Evolutionary conservation across 2,797 vertebrate genomes (phyloP).

Genomic region (Buphagus erythrorhynchus): DNA sequence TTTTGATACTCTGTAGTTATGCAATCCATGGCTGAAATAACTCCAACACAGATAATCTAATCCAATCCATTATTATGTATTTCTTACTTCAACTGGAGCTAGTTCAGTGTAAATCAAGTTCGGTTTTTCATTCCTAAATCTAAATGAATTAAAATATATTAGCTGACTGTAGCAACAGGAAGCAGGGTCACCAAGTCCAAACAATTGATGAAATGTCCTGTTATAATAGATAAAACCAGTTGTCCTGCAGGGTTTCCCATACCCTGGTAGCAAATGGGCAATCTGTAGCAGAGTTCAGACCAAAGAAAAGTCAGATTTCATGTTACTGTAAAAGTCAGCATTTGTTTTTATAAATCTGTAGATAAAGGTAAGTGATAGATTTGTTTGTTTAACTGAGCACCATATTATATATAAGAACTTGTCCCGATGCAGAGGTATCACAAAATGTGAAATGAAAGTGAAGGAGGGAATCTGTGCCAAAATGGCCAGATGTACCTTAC

Average conservation of each 20-base stretch:
- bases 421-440: not conserved
- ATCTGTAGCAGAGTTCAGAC: not conserved
- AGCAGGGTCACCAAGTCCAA: not conserved
- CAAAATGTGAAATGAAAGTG: not conserved
- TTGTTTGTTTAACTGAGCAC: not conserved
- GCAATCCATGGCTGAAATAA: not conserved
- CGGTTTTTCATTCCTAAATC: not conserved
- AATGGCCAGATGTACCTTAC: not conserved
- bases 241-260: not conserved
- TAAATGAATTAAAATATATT: not conserved
- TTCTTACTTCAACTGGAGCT: not conserved
- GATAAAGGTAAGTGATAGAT: not conserved
- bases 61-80: not conserved
- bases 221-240: not conserved
- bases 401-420: not conserved
- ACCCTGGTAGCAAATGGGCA: not conserved
- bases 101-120: not conserved
- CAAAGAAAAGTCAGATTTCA: not conserved
- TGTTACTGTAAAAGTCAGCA: not conserved
- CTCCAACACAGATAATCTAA: not conserved
- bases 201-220: not conserved
- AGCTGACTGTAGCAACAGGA: not conserved
- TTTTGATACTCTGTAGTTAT: not conserved
- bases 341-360: not conserved
- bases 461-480: not conserved